Base-by-base conservation (phyloP, 2,888 invertebrate genomes). In the Epirrita christyi region DNA sequence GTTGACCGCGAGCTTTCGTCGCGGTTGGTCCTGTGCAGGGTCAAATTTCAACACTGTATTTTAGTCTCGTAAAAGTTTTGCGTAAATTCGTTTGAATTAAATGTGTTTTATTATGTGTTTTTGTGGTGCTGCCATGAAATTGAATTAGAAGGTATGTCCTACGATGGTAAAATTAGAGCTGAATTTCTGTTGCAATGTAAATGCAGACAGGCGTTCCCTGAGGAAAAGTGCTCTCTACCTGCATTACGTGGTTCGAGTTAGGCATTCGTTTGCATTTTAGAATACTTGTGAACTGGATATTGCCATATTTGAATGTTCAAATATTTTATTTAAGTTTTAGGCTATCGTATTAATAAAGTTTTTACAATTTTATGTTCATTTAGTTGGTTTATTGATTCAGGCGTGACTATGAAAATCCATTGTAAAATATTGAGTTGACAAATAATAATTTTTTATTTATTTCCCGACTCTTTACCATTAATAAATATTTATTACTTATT, bases 1-100 rank as follows among this genome's bases (percentile, higher is more conserved):
- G 92, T 92, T 85, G 85, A 81, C 89, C 90, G 92, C 90, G 92
- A 87, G 80, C 78, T 79, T 67, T 82, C 85, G 87, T 88, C 90
- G 91, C 75, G 85, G 73, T 70, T 59, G 61, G 76, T 68, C 80
- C 82, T 76, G 52, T 67, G 42, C 55, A 75, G 76, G 72, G 52
- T 27, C 42, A 47, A 14, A 52, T 61, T 58, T 43, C 63, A 54
- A 68, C 56, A 60, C 57, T 61, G 43, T 63, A 41, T 51, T 44
- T 32, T 46, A 64, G 59, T 66, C 65, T 58, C 88, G 88, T 61
- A 86, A 91, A 92, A 90, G 80, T 90, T 92, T 89, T 78, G 21
- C 80, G 83, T 68, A 59, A 61, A 59, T 62, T 58, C 56, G 61
- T 65, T 61, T 55, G 7, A 7, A 42, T 44, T 55, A 52, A 65